Evolutionary conservation across 2,888 invertebrate genomes (phyloP), one percentile per base, ranked within the genome.

Genomic region (Drosophila suboccidentalis): DNA sequence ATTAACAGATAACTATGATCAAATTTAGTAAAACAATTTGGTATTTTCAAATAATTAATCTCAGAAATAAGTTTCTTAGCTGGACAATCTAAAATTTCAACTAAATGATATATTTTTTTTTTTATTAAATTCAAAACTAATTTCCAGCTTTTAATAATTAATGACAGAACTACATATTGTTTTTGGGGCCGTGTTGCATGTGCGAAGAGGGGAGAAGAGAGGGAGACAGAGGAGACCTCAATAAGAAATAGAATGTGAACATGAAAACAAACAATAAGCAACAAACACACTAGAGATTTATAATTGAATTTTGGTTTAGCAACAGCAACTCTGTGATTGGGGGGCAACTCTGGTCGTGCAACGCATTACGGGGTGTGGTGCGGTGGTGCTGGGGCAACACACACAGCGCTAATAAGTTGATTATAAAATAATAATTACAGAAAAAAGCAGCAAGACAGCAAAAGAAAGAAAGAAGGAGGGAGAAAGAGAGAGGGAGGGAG

Each of bases 371-470:
- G 57, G 60, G 10, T 19, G 22, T 29, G 34, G 10, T 8, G 55
- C 34, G 10, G 6, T 26, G 36, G 15, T 13, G n/a, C 5, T 26
- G 38, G 54, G n/a, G 43, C 38, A 34, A 29, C 47, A 29, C 55
- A 74, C 19, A 55, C 41, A 46, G 71, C 69, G 75, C 84, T 87
- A 87, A 87, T 87, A 85, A 85, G 87, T 87, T 85, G 84, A 85
- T 87, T 85, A 85, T 85, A 85, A 85, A 85, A 84, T 80, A 84
- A 87, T 84, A 87, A 85, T 87, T 84, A 82, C 75, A 87, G 71
- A 67, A 66, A 70, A 66, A n/a, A 36, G 4, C 38, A 55, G 19
- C n/a, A 58, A 58, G 38, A 29, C 6, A 17, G 57, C 53, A 55
- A 41, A 49, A 46, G 32, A 36, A 59, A 17, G 29, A 41, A 49